Percentiles rank a stretch among this genome's conserved stretches.
Conservation (phyloP, 2,797 vertebrate genomes). For the Brachyrhaphis roseni region DNA sequence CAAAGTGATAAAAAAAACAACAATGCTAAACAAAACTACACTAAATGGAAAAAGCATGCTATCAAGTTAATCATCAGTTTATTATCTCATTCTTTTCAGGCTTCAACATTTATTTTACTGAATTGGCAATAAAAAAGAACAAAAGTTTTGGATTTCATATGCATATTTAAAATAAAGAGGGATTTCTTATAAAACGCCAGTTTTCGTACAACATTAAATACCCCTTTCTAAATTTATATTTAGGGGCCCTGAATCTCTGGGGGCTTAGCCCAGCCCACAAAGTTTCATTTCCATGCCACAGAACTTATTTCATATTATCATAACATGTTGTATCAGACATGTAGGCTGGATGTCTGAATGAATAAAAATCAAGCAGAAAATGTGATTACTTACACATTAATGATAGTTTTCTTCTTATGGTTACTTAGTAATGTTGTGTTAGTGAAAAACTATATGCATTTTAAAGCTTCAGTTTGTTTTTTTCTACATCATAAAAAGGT, state of each 20-base stretch:
- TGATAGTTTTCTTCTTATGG: too few species aligned
- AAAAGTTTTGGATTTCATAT: conserved; percentile 27
- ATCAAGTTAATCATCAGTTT: conserved; percentile 7
- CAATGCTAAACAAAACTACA: neutral
- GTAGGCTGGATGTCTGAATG: neutral
- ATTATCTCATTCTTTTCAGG: conserved; percentile 10
- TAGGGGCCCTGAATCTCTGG: neutral
- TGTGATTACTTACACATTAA: neutral
- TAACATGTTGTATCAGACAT: neutral
- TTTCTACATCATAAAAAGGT: neutral
- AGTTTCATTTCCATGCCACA: neutral
- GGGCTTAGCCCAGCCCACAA: neutral
- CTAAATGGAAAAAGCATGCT: neutral
- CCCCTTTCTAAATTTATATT: neutral
- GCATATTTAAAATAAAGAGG: conserved; percentile 19
- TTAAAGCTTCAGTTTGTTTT: neutral
- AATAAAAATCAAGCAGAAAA: neutral
- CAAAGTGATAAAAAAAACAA: neutral
- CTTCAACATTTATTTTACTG: conserved; percentile 22
- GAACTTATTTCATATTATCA: neutral
- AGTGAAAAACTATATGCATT: neutral
- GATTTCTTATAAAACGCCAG: conserved; percentile 10
- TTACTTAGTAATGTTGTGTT: neutral
- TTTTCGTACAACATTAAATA: conserved; percentile 5
- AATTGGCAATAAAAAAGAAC: conserved; percentile 18